Conservation (phyloP, 2,797 vertebrate genomes). For the Neostethus bicornis region DNA sequence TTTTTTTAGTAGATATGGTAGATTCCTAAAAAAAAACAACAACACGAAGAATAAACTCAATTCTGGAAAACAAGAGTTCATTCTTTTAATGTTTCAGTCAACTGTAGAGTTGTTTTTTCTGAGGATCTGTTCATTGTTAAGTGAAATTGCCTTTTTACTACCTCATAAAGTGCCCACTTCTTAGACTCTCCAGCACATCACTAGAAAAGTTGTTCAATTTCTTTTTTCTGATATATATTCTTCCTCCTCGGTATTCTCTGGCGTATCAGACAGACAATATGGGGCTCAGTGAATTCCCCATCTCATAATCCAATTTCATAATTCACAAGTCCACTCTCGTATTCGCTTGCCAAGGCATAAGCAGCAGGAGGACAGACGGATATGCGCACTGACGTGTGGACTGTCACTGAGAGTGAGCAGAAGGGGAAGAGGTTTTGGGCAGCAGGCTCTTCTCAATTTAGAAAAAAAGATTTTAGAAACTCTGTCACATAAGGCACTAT, state of each 20-base stretch:
- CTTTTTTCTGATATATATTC: constrained; percentile 40
- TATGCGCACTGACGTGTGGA: constrained; percentile 52
- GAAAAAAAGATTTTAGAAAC: constrained; percentile 28
- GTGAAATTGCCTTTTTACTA: constrained; percentile 6
- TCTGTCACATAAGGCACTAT: constrained; percentile 4
- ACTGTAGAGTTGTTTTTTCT: constrained; percentile 16
- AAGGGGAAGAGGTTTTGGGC: constrained; percentile 43
- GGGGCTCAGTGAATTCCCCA: constrained; percentile 65
- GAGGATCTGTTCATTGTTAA: constrained; percentile 14
- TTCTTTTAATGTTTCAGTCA: background rate
- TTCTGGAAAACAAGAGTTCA: too few species aligned
- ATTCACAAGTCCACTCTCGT: constrained; percentile 61
- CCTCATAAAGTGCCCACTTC: constrained; percentile 26
- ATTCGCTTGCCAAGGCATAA: constrained; percentile 50
- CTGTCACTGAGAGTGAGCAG: constrained; percentile 52
- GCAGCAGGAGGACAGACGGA: constrained; percentile 49
- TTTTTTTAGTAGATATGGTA: too few species aligned
- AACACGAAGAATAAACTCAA: background rate
- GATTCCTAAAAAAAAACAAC: background rate
- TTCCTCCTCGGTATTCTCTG: constrained; percentile 39
- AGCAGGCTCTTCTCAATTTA: constrained; percentile 33
- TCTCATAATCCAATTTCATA: constrained; percentile 71
- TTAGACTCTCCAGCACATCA: constrained; percentile 33
- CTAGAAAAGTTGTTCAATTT: constrained; percentile 17
- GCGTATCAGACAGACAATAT: constrained; percentile 60